A percentile compares a stretch with the other conserved stretches of the same genome.
These are phyloP conservation scores for Lepilemur ruficaudatus DNA, from an alignment of 2,797 vertebrate genomes.

Conservation along the genomic window DNA sequence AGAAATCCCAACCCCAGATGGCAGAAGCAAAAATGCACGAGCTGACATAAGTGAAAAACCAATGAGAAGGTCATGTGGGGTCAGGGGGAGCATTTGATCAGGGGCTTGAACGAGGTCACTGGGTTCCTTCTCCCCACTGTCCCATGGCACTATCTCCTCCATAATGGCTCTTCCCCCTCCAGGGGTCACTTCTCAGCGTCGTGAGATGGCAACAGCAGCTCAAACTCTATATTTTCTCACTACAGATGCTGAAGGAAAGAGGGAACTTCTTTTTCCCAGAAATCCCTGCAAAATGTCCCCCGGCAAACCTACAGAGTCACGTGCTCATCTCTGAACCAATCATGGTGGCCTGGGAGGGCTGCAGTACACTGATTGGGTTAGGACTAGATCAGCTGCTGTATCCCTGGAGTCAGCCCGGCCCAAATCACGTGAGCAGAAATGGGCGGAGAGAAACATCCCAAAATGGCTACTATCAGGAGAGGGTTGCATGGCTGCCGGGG, in stretches of 20 bases:
- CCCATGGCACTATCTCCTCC: not conserved
- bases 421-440: not conserved
- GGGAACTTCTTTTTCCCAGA: not conserved
- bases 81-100: not conserved
- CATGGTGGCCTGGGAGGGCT: not conserved
- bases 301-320: not conserved
- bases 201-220: not conserved
- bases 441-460: not conserved
- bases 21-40: not conserved
- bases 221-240: not conserved
- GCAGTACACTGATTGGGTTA: not conserved
- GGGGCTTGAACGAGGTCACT: not conserved
- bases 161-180: not conserved
- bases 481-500: not conserved
- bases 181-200: not conserved
- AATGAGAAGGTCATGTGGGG: not conserved
- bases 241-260: not conserved
- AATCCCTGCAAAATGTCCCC: not conserved
- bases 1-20: not conserved
- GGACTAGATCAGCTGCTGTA: not conserved
- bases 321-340: not conserved
- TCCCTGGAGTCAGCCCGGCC: not conserved
- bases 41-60: not conserved
- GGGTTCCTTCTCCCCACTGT: not conserved
- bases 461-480: not conserved